Percentiles rank a stretch among this genome's conserved stretches.
Evolutionary conservation across 2,888 invertebrate genomes (phyloP).

Genomic region (Eupithecia vulgata): DNA sequence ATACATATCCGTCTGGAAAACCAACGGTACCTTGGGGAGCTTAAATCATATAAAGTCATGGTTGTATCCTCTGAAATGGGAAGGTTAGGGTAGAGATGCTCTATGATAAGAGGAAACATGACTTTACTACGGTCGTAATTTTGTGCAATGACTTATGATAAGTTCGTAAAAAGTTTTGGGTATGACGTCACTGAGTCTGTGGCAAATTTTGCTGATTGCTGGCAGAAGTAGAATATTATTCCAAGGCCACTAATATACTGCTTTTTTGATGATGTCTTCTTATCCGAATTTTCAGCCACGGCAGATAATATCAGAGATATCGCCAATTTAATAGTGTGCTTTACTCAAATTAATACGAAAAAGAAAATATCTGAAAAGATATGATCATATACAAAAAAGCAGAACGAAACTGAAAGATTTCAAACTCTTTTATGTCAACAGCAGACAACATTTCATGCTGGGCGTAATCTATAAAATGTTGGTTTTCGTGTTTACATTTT

Average conservation of each 20-base stretch:
- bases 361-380: not conserved
- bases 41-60: slow-evolving; percentile 7
- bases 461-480: slow-evolving; percentile 25
- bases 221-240: too few species aligned
- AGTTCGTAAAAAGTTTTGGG: not conserved
- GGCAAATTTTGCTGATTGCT: not conserved
- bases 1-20: not conserved
- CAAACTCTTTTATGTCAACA: not conserved
- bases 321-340: not conserved
- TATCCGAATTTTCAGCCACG: too few species aligned
- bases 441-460: not conserved
- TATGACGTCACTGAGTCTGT: not conserved
- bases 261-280: too few species aligned
- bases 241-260: too few species aligned
- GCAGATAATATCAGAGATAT: too few species aligned
- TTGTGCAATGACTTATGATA: not conserved
- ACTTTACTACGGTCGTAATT: not conserved
- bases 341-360: not conserved
- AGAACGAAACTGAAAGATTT: not conserved
- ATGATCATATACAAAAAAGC: not conserved
- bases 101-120: not conserved
- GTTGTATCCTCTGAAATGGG: not conserved
- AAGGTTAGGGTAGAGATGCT: slow-evolving; percentile 1
- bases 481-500: not conserved
- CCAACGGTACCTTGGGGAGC: slow-evolving; percentile 10